Percentiles rank a stretch among this genome's conserved stretches.
These are phyloP conservation scores for Sebastes oblongus DNA, from an alignment of 2,797 vertebrate genomes.

Conservation along the genomic window DNA sequence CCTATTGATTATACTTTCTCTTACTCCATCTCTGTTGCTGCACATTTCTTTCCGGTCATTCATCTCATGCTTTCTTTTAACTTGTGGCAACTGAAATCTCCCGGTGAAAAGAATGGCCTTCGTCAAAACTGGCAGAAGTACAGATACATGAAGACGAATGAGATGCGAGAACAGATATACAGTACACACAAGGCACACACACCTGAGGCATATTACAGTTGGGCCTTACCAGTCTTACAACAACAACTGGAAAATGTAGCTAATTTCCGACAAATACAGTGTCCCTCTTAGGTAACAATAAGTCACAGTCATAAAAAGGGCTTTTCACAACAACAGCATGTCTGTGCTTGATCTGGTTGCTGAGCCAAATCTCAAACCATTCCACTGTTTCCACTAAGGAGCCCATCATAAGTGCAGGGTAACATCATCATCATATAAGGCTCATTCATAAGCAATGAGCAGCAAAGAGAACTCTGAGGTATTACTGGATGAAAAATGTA, in stretches of 20 bases:
- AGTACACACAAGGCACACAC: no score
- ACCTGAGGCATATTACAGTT: background rate
- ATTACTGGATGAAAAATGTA: background rate
- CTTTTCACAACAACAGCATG: background rate
- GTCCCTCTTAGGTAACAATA: background rate
- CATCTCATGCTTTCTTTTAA: background rate
- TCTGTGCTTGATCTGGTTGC: background rate
- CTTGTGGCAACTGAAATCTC: background rate
- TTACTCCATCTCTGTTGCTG: background rate
- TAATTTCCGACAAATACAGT: background rate
- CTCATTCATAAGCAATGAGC: background rate
- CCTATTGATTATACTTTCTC: background rate
- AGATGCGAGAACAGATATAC: background rate
- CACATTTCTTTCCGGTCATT: conserved; percentile 17
- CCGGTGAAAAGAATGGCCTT: background rate
- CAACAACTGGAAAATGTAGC: background rate
- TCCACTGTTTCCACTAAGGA: background rate
- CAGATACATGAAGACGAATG: background rate
- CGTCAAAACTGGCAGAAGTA: background rate
- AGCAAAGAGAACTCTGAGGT: background rate
- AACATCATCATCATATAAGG: background rate
- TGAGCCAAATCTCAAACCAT: background rate
- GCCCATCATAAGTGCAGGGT: background rate
- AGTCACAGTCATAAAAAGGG: background rate
- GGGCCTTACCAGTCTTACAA: background rate